Evolutionary conservation across 2,113 vertebrate species (phyloP), one percentile per base, ranked within the genome.

Genomic region (Lepisosteus osseus): DNA sequence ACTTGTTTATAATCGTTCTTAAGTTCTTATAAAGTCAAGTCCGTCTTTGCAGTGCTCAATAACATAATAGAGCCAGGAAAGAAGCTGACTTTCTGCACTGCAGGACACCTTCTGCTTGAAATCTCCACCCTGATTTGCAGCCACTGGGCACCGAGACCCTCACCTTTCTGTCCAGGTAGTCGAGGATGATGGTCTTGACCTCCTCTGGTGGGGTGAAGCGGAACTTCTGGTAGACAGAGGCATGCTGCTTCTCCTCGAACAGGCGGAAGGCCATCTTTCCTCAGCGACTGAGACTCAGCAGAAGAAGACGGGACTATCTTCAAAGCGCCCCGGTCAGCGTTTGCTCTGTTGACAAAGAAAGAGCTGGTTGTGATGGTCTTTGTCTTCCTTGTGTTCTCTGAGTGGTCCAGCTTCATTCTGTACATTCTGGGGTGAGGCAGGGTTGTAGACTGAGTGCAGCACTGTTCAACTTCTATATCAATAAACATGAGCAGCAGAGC

Each of bases 81-180:
- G 40, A 4, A 68, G 15, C 40, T 54, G 5, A 7, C 45, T 68
- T 42, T 44, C 43, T 69, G 5, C 13, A 12, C 42, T 13, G 3
- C 12, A 47, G 63, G 6, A 8, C 8, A 55, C 17, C 8, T 12
- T 54, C 15, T 55, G 54, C 6, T 9, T 9, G 7, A 51, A 14
- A 7, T 12, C 11, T 29, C 54, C 47, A 12, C 44, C 59, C 29
- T 62, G 41, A n/a, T 63, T 29, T 9, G 11, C 40, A 43, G 12
- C n/a, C 11, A 12, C 6, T 1, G 1, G 57, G 17, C n/a, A 13
- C 15, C 40, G 47, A 17, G 2, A 14, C 4, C 0, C 80, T 78
- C 69, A 94, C 93, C 87, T 90, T 94, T 61, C 87, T 82, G 54
- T 81, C 77, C 73, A 95, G 72, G 79, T 94, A 94, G 8, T 82